Evolutionary conservation across 2,113 vertebrate species (phyloP), one percentile per base, ranked within the genome.

Genomic region (Neopipo cinnamomea): DNA sequence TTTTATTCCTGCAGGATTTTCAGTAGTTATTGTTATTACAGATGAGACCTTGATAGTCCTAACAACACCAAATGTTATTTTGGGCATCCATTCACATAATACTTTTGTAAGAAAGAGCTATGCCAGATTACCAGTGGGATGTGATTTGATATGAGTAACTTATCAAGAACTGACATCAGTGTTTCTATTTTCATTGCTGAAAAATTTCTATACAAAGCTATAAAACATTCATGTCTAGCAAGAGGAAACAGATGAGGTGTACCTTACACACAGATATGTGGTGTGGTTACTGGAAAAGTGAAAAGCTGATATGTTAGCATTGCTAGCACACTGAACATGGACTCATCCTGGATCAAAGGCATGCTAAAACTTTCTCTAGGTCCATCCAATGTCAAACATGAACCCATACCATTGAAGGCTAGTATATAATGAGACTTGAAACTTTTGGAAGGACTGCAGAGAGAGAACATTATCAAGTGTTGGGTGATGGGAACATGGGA

Each of bases 131-230:
- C 63, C 80, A 91, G 77, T 62, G 88, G 91, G 91, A 97, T 93
- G 81, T 91, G 96, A 96, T 97, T 94, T 82, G 97, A 97, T 93
- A 94, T 8, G 85, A 95, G 91, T 84, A 95, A 95, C 56, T 94
- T 94, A 93, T 95, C 93, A 70, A 95, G 93, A 63, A 72, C 78
- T 95, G 92, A 93, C 86, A 94, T 92, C 94, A 81, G 30, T 75
- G 95, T 82, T 97, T 97, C 97, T 97, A 97, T 98, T 98, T 97
- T 95, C 95, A 96, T 79, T 91, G 70, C 63, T 75, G 53, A 95
- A 96, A 97, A 91, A 94, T 91, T 96, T 89, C 61, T 92, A 8
- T 82, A 89, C 94, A 94, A 83, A 91, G 89, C 77, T 91, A 78
- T 95, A 93, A 95, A 97, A 93, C 77, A 79, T 86, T 67, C 50